Base-by-base conservation (phyloP, 2,888 invertebrate species). In the Phengaris arion region DNA sequence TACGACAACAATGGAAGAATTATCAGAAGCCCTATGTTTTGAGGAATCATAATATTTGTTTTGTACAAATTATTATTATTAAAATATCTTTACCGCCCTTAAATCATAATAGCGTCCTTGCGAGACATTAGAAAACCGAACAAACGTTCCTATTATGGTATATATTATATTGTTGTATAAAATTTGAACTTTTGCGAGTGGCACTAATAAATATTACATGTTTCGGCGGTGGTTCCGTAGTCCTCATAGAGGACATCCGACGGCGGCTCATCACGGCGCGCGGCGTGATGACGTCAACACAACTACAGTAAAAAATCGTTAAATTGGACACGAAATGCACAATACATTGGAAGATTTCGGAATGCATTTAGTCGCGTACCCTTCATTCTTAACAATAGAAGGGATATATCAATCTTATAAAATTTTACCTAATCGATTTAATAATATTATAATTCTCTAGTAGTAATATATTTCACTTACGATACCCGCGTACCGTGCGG, bases 1-100 rank as follows among this genome's bases (percentile, higher is more conserved):
- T 83, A 84, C 84, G 84, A 85, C 83, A 91, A 90, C 86, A 90
- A 89, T 91, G 91, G 91, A 92, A 92, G 91, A 90, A 82, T 87
- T 85, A 80, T 87, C 83, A 89, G 91, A 91, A 92, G 89, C 88
- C 87, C 89, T 85, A 83, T 83, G 84, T 85, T 81, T 48, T 22
- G 45, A 75, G 70, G 68, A 52, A 76, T 72, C 74, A 72, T 72
- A 75, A 35, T 35, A 64, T 73, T 74, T 74, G 48, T 70, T 35
- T 70, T 57, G 70, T 75, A 75, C 75, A 75, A 75, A 75, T 57
- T 54, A 75, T 70, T 70, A 57, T 74, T 74, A 15, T 69, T 70
- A 75, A 45, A 54, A 55, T 45, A 48, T 48, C 6, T 8, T 46
- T 22, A 22, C 72, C 72, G 54, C 46, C 35, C n/a, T 74, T 48